These are phyloP conservation scores for Hystrix cristata DNA, from an alignment of 2,113 vertebrate genomes.

Conservation along the genomic window DNA sequence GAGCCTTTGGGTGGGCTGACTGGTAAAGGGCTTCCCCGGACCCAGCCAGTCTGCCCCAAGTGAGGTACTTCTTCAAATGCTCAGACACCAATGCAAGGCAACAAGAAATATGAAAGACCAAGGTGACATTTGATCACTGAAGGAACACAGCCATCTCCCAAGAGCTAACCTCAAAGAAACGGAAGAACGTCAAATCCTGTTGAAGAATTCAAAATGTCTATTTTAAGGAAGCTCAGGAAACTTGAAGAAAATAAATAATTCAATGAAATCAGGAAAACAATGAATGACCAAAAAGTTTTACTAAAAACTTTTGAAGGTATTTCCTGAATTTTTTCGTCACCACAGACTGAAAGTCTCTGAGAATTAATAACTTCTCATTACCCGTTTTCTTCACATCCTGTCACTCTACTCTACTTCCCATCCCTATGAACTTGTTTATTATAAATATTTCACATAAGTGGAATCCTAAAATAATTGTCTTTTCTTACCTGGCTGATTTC, in stretches of 20 bases:
- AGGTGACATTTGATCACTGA: not conserved
- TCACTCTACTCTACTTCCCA: not conserved
- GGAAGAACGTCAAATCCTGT: not conserved
- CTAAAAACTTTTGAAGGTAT: not conserved
- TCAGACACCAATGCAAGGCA: not conserved
- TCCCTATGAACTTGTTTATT: not conserved
- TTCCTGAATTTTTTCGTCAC: not conserved
- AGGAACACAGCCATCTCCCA: not conserved
- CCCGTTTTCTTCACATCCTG: too few species aligned
- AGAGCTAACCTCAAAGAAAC: not conserved
- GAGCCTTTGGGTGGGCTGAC: not conserved
- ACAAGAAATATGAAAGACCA: not conserved
- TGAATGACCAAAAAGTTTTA: not conserved
- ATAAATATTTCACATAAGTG: not conserved
- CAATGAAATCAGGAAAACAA: not conserved
- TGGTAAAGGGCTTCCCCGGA: not conserved
- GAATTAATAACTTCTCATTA: not conserved
- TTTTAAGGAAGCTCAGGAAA: not conserved
- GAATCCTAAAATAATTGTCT: not conserved
- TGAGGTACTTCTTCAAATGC: fast-evolving
- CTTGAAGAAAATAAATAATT: not conserved
- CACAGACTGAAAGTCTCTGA: not conserved
- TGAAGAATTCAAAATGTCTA: not conserved
- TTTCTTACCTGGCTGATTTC: not conserved
- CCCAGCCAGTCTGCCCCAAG: not conserved